Evolutionary conservation across 2,888 invertebrate genomes (phyloP).

Genomic region (Chrysolina americana): DNA sequence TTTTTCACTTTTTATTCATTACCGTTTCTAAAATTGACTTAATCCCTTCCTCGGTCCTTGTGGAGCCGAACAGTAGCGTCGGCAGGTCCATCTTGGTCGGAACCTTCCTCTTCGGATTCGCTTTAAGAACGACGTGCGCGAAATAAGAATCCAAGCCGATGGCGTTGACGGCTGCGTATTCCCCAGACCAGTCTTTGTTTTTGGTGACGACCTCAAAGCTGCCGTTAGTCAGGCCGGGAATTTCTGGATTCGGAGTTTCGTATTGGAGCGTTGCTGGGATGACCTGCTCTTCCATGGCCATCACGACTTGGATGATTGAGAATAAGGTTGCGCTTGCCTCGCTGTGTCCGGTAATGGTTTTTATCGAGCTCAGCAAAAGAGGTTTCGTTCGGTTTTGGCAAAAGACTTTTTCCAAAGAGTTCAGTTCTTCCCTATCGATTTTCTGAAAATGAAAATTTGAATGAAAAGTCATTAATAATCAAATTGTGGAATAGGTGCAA

Average conservation of each 20-base stretch:
- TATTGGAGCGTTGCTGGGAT: conserved; percentile 95
- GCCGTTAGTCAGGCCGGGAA: conserved; percentile 89
- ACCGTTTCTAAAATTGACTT: conserved; percentile 74
- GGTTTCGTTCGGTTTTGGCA: conserved; percentile 85
- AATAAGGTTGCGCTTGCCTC: conserved; percentile 93
- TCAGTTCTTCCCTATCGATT: conserved; percentile 82
- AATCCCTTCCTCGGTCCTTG: conserved; percentile 88
- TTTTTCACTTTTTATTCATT: conserved; percentile 36
- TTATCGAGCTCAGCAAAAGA: conserved; percentile 93
- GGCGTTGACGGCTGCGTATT: conserved; percentile 92
- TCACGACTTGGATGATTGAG: conserved; percentile 89
- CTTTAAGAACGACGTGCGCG: conserved; percentile 89
- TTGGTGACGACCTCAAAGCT: conserved; percentile 84
- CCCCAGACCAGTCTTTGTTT: conserved; percentile 87
- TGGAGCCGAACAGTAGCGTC: conserved; percentile 83
- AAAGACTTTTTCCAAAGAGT: conserved; percentile 91
- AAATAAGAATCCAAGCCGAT: conserved; percentile 99
- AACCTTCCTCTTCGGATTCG: conserved; percentile 79
- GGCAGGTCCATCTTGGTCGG: conserved; percentile 73
- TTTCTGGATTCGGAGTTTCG: conserved; percentile 88
- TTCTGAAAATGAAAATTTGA: conserved; percentile 61
- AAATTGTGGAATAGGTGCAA: too few species aligned
- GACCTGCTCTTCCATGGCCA: conserved; percentile 91
- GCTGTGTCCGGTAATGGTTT: conserved; percentile 98
- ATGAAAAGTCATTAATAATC: too few species aligned